Conservation (phyloP, 2,888 invertebrate species). For the Rhingia campestris region DNA sequence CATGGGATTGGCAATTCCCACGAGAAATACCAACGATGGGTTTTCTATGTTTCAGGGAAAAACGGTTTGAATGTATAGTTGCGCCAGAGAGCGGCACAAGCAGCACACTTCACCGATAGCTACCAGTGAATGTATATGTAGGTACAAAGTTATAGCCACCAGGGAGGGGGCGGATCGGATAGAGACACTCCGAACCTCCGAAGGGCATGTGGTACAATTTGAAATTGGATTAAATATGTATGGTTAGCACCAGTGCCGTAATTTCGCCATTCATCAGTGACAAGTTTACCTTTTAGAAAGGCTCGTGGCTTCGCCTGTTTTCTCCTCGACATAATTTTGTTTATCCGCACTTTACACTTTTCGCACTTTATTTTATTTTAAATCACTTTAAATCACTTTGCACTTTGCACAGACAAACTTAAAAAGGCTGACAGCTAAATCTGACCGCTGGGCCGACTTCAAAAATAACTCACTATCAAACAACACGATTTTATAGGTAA, state of each 20-base stretch:
- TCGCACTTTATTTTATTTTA: constrained; percentile 5
- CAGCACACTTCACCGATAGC: constrained; percentile 53
- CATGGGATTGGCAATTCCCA: constrained; percentile 82
- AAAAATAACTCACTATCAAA: too few relatives aligned
- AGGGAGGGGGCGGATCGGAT: constrained; percentile 45
- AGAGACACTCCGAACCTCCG: constrained; percentile 60
- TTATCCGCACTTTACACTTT: neutral
- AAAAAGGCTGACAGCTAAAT: neutral
- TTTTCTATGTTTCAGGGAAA: constrained; percentile 81
- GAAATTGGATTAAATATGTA: constrained; percentile 82
- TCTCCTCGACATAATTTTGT: constrained; percentile 85
- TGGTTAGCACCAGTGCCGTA: constrained; percentile 73
- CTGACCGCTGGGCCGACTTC: neutral
- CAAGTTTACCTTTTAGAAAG: constrained; percentile 85
- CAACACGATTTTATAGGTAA: constrained; percentile 19
- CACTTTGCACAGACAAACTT: neutral
- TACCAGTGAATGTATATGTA: constrained; percentile 36
- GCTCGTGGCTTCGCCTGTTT: constrained; percentile 89
- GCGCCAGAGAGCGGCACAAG: constrained; percentile 11
- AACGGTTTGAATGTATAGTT: constrained; percentile 73
- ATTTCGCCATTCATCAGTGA: constrained; percentile 65
- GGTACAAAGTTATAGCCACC: constrained; percentile 62
- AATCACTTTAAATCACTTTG: constrained; percentile 33
- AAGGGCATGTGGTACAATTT: constrained; percentile 79
- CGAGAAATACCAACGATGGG: constrained; percentile 83